Evolutionary conservation across 2,797 vertebrate species (phyloP).

Genomic region (Sebastes melanostomus): DNA sequence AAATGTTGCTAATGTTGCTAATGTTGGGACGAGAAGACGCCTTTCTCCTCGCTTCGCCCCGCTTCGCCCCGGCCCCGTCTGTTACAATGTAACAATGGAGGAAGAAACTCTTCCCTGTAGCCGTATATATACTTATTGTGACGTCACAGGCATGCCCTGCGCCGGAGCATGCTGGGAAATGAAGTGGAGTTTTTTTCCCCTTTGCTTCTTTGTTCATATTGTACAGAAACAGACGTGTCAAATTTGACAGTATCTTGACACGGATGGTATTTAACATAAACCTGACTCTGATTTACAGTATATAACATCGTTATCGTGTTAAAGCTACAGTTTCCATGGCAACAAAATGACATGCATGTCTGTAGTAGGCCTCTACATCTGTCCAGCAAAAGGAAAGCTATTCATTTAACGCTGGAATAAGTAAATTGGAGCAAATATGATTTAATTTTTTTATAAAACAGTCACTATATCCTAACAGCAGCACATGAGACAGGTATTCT

Average conservation of each 20-base stretch:
- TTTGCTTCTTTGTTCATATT: constrained; percentile 53
- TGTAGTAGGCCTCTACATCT: background rate
- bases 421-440: too few relatives aligned
- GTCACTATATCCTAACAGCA: too few relatives aligned
- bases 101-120: constrained; percentile 73
- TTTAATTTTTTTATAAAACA: too few relatives aligned
- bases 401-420: background rate
- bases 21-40: constrained; percentile 57
- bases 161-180: constrained; percentile 72
- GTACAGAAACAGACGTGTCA: background rate
- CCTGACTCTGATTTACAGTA: background rate
- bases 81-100: constrained; percentile 86
- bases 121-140: constrained; percentile 79
- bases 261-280: background rate
- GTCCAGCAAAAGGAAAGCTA: background rate
- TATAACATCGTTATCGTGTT: background rate
- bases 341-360: constrained; percentile 21
- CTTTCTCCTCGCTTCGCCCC: constrained; percentile 62
- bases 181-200: constrained; percentile 25
- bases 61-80: constrained; percentile 76
- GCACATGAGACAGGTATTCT: too few relatives aligned
- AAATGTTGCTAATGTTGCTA: constrained; percentile 33
- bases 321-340: constrained; percentile 20
- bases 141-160: constrained; percentile 72
- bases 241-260: background rate